These are phyloP conservation scores for Gallinago stenura DNA, from an alignment of 2,797 vertebrate species.

Conservation along the genomic window DNA sequence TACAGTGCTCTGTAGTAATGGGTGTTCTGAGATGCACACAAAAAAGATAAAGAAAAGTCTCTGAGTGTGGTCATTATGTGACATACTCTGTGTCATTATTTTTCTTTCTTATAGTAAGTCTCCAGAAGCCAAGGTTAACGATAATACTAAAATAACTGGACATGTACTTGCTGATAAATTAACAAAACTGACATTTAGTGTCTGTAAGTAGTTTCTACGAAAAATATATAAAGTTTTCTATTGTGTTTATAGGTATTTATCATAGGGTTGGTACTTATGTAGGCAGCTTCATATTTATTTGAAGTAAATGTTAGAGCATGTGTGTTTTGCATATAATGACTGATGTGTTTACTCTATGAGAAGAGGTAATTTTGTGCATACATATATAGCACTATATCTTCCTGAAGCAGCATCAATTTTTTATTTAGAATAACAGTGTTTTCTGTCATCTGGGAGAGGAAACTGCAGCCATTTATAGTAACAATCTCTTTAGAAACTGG, in stretches of 20 bases:
- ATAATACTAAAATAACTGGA: neutral
- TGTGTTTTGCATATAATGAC: neutral
- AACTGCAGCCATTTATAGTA: neutral
- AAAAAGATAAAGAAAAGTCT: neutral
- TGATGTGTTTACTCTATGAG: neutral
- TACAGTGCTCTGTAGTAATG: neutral
- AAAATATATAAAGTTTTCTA: neutral
- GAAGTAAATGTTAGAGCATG: neutral
- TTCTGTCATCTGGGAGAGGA: neutral
- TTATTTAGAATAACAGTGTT: neutral
- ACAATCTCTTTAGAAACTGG: neutral
- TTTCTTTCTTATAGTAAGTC: neutral
- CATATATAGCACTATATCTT: neutral
- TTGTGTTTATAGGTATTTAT: neutral
- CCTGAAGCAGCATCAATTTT: neutral
- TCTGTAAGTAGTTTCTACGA: neutral
- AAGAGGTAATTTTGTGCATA: neutral
- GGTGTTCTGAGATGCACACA: neutral
- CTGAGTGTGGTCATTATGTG: neutral
- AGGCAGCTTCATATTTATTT: neutral
- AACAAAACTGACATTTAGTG: neutral
- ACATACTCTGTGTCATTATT: neutral
- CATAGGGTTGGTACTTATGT: neutral
- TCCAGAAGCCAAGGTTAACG: neutral
- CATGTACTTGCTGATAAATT: neutral